Conservation (phyloP, 2,113 vertebrate genomes). For the Eidolon helvum region DNA sequence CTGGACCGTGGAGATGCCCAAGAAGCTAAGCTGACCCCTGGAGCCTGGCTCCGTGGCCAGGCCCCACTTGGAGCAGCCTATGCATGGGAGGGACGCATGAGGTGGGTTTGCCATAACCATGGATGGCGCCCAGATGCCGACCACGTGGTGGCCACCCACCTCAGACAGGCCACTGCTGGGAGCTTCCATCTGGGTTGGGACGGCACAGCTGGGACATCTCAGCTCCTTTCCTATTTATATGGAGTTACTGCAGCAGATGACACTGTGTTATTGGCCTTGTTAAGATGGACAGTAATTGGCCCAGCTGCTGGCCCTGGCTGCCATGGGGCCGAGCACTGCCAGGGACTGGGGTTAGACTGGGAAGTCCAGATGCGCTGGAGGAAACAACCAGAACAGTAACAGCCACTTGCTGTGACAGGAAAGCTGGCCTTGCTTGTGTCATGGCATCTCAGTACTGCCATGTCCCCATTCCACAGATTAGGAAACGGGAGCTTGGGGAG, state of each 20-base stretch:
- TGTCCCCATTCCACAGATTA: not conserved
- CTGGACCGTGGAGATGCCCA: not conserved
- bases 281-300: not conserved
- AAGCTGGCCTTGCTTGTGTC: not conserved
- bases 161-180: not conserved
- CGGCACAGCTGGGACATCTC: not conserved
- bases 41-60: not conserved
- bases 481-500: not conserved
- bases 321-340: not conserved
- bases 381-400: not conserved
- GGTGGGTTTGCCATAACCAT: not conserved
- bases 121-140: slow-evolving; percentile 32
- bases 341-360: not conserved
- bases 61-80: not conserved
- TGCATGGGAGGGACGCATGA: not conserved
- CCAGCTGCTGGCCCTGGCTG: not conserved
- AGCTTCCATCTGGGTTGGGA: slow-evolving; percentile 12
- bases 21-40: not conserved
- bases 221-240: slow-evolving; percentile 1
- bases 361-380: not conserved
- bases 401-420: not conserved
- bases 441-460: not conserved
- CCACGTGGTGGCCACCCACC: not conserved
- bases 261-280: not conserved
- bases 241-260: not conserved